Conservation (phyloP, 2,113 vertebrate genomes). For the Siniperca chuatsi region DNA sequence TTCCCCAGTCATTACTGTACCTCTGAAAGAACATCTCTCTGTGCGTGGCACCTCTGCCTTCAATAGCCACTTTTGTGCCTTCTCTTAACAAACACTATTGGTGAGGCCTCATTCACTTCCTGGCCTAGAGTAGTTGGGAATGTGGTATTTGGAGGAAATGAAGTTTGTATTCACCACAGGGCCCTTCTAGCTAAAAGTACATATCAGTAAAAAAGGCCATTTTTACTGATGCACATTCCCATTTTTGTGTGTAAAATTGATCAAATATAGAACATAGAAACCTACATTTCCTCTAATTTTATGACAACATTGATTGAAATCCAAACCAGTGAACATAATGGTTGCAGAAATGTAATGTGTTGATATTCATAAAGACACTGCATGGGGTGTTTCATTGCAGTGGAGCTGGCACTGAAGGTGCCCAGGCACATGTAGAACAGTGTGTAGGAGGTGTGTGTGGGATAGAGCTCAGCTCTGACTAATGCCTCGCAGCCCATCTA, state of each 20-base stretch:
- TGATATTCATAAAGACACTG: conserved; percentile 52
- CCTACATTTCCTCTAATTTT: conserved; percentile 1
- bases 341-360: conserved; percentile 26
- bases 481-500: conserved; percentile 73
- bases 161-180: conserved; percentile 31
- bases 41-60: conserved; percentile 63
- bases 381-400: conserved; percentile 42
- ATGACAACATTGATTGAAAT: neutral
- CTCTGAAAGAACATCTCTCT: conserved; percentile 59
- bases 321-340: neutral
- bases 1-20: conserved; percentile 61
- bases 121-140: conserved; percentile 60
- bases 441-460: conserved; percentile 79
- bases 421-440: conserved; percentile 66
- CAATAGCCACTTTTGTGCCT: conserved; percentile 79
- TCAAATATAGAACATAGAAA: neutral
- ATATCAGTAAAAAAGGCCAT: neutral
- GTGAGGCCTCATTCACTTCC: conserved; percentile 68
- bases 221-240: neutral
- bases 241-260: neutral
- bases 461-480: conserved; percentile 73
- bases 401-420: conserved; percentile 50
- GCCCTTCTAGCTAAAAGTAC: neutral
- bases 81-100: conserved; percentile 70
- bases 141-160: conserved; percentile 62